Evolutionary conservation across 2,797 vertebrate species (phyloP).

Genomic region (Salmo trutta): DNA sequence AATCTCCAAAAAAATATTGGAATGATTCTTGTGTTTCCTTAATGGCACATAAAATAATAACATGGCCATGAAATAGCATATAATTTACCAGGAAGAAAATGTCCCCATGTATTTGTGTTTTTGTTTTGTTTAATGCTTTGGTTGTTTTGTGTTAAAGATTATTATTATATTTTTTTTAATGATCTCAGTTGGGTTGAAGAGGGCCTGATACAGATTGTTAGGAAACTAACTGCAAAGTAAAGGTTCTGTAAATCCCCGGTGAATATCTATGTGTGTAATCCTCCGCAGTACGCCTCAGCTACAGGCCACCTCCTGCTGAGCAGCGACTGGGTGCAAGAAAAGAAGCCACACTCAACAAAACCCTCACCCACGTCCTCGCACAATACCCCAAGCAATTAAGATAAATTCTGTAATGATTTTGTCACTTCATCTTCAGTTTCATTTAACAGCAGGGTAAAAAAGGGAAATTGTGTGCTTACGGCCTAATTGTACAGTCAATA

Average conservation of each 20-base stretch:
- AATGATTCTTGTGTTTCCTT: too few species aligned
- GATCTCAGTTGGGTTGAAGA: not conserved
- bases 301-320: not conserved
- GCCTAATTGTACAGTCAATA: not conserved
- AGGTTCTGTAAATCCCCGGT: not conserved
- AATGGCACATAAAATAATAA: too few species aligned
- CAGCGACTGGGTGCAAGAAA: not conserved
- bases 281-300: not conserved
- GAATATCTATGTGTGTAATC: not conserved
- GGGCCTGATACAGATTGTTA: not conserved
- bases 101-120: too few species aligned
- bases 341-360: not conserved
- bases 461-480: not conserved
- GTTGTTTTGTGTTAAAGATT: too few species aligned
- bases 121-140: too few species aligned
- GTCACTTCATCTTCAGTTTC: not conserved
- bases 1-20: too few species aligned
- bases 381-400: not conserved
- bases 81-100: too few species aligned
- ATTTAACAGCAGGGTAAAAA: not conserved
- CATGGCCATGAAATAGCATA: too few species aligned
- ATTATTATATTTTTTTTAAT: too few species aligned
- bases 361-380: not conserved
- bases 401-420: conserved; percentile 1
- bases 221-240: not conserved